Conservation (phyloP, 2,113 vertebrate genomes). For the Dicerorhinus sumatrensis region DNA sequence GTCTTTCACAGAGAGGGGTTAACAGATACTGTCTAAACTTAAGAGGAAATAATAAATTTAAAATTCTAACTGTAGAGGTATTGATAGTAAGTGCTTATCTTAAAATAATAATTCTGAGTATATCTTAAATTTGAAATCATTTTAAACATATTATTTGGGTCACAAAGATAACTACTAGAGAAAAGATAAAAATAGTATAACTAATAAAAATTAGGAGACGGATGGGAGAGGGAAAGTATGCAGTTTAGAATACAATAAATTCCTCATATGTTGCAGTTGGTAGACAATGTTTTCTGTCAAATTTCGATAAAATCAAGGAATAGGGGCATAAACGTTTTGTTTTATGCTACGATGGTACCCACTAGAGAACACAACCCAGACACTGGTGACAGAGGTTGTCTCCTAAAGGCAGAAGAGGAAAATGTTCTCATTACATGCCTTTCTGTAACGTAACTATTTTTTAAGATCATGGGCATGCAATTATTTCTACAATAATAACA, state of each 20-base stretch:
- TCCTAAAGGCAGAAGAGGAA: background rate
- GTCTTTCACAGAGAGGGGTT: background rate
- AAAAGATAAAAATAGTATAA: background rate
- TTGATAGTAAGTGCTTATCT: background rate
- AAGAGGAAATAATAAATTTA: background rate
- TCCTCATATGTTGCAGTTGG: background rate
- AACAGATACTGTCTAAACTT: background rate
- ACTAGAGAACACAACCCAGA: background rate
- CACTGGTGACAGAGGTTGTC: background rate
- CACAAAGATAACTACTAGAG: background rate
- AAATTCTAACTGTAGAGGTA: background rate
- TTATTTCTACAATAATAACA: slow-evolving; percentile 48
- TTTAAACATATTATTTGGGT: background rate
- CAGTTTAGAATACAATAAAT: background rate
- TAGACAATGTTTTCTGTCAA: background rate
- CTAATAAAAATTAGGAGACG: background rate
- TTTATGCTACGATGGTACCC: background rate
- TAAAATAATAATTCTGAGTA: slow-evolving; percentile 29
- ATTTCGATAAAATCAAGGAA: background rate
- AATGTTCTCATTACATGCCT: background rate
- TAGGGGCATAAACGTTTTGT: slow-evolving; percentile 8
- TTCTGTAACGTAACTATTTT: background rate
- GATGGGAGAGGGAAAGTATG: background rate
- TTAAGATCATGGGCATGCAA: background rate
- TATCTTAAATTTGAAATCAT: slow-evolving; percentile 14